Evolutionary conservation across 2,888 invertebrate genomes (phyloP).

Genomic region (Drosophila melanosoma): DNA sequence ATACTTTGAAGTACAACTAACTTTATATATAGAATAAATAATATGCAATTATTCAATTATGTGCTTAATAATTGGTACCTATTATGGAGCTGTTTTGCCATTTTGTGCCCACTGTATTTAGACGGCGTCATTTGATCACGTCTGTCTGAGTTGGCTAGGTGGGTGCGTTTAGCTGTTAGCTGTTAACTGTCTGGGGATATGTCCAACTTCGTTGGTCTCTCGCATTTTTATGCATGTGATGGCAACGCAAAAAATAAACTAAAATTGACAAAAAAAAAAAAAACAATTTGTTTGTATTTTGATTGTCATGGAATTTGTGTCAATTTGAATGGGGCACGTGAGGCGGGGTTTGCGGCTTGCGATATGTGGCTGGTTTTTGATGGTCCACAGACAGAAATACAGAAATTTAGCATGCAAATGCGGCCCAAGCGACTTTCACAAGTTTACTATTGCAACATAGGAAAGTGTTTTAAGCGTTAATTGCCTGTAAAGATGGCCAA

Average conservation of each 20-base stretch:
- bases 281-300: slow-evolving; percentile 34
- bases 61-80: background rate
- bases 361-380: slow-evolving; percentile 21
- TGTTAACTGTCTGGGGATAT: slow-evolving; percentile 51
- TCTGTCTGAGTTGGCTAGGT: slow-evolving; percentile 30
- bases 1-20: background rate
- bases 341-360: slow-evolving; percentile 29
- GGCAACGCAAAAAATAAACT: slow-evolving; percentile 32
- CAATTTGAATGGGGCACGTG: slow-evolving; percentile 71
- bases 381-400: slow-evolving; percentile 27
- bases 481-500: slow-evolving; percentile 77
- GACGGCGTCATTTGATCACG: slow-evolving; percentile 27
- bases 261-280: slow-evolving; percentile 11
- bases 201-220: slow-evolving; percentile 54
- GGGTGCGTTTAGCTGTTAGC: slow-evolving; percentile 64
- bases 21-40: background rate
- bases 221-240: slow-evolving; percentile 68
- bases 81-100: background rate
- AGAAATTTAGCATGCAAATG: slow-evolving; percentile 63
- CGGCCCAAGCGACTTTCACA: slow-evolving; percentile 68
- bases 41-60: background rate
- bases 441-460: slow-evolving; percentile 71
- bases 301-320: slow-evolving; percentile 74
- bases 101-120: slow-evolving; percentile 27
- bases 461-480: slow-evolving; percentile 76